Evolutionary conservation across 2,888 invertebrate species (phyloP).

Genomic region (Elysia crispata): DNA sequence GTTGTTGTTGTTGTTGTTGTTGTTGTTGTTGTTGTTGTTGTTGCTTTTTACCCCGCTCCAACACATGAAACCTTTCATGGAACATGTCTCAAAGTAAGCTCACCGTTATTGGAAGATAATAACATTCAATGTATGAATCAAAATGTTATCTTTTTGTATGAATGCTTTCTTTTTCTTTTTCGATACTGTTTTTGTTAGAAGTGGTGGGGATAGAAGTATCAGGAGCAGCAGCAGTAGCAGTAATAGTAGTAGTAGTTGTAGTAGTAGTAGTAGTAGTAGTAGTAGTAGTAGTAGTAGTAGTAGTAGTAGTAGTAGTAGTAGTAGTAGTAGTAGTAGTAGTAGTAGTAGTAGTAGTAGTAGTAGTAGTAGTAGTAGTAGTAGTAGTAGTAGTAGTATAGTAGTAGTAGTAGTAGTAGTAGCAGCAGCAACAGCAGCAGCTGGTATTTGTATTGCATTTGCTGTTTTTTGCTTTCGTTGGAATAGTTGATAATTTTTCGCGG

Average conservation of each 20-base stretch:
- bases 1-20: too few relatives aligned
- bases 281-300: conserved; percentile 26
- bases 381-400: conserved; percentile 9
- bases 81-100: too few relatives aligned
- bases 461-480: too few relatives aligned
- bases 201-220: background rate
- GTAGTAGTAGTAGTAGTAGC: background rate
- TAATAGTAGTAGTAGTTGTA: conserved; percentile 28
- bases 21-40: too few relatives aligned
- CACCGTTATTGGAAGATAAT: too few relatives aligned
- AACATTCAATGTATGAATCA: too few relatives aligned
- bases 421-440: background rate
- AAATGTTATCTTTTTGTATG: too few relatives aligned
- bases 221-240: conserved; percentile 2
- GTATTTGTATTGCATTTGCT: too few relatives aligned
- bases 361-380: conserved; percentile 6
- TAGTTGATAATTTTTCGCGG: too few relatives aligned
- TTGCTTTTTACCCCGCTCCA: too few relatives aligned
- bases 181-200: background rate
- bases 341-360: conserved; percentile 2
- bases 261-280: conserved; percentile 26
- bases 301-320: conserved; percentile 25
- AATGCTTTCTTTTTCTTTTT: too few relatives aligned
- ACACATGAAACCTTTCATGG: too few relatives aligned
- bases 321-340: conserved; percentile 21